Percentiles rank a stretch among this genome's conserved stretches.
Evolutionary conservation across 2,797 vertebrate species (phyloP).

Genomic region (Silurus lanzhouensis): DNA sequence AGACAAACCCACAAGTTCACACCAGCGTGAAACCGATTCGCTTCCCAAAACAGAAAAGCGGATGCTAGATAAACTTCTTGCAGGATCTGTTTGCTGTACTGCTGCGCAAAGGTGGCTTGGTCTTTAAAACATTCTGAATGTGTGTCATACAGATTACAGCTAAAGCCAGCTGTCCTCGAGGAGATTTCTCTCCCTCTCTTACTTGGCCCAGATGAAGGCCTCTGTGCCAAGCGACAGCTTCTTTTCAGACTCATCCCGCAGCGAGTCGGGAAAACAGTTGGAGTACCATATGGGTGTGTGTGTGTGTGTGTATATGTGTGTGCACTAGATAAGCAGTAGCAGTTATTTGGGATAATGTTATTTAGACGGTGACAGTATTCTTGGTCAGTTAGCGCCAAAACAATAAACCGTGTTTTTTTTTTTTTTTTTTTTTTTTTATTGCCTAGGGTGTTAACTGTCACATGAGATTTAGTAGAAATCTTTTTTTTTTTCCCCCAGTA

Average conservation of each 20-base stretch:
- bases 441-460: neutral
- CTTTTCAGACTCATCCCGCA: conserved; percentile 41
- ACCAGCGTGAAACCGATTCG: conserved; percentile 40
- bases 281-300: conserved; percentile 53
- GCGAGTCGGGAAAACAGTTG: conserved; percentile 52
- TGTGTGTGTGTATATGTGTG: conserved; percentile 26
- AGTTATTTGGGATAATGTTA: conserved; percentile 21
- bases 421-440: conserved; percentile 16
- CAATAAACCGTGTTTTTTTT: neutral
- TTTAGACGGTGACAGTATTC: conserved; percentile 13
- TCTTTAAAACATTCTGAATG: conserved; percentile 60
- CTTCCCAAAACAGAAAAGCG: conserved; percentile 41
- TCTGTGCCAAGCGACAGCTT: conserved; percentile 41
- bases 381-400: neutral
- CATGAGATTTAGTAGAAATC: conserved; percentile 10
- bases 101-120: conserved; percentile 34
- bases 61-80: conserved; percentile 22
- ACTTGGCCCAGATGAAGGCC: conserved; percentile 41
- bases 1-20: conserved; percentile 43
- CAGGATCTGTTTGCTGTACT: neutral
- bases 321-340: conserved; percentile 34
- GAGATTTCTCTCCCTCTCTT: conserved; percentile 45
- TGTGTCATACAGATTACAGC: conserved; percentile 61
- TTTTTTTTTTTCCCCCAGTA: neutral
- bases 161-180: conserved; percentile 60